phyloP scores from a whole-genome alignment of 1,140 invertebrate species.

The Aphelenchoides besseyi region DNA sequence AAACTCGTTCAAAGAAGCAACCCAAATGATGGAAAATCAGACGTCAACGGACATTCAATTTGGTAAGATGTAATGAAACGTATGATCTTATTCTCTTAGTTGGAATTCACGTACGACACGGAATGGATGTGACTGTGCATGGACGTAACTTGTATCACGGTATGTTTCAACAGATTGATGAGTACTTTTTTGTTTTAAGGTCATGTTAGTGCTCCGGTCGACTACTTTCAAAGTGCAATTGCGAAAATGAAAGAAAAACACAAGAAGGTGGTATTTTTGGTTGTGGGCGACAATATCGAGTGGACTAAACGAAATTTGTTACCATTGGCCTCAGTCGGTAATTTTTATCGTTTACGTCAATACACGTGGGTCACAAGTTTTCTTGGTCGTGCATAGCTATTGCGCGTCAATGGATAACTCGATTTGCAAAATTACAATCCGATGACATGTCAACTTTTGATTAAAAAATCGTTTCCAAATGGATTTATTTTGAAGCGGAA shows the following conservation, averaged over 20 bases:
- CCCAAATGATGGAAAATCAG: neutral
- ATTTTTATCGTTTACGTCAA: neutral
- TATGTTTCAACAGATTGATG: neutral
- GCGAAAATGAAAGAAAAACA: slow-evolving; percentile 10
- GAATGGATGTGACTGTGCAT: slow-evolving; percentile 40
- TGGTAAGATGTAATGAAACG: slow-evolving; percentile 19
- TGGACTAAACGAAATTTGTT: slow-evolving; percentile 37
- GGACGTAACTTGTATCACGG: slow-evolving; percentile 34
- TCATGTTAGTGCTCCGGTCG: slow-evolving; percentile 35
- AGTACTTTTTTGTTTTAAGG: slow-evolving; percentile 10
- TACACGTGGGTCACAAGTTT: no score
- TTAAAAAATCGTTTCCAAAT: no score
- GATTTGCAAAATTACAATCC: no score
- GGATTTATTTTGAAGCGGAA: no score
- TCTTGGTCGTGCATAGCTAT: no score
- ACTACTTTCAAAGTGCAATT: slow-evolving; percentile 38
- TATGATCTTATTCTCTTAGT: slow-evolving; percentile 18
- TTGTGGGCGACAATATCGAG: slow-evolving; percentile 33
- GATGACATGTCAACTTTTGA: no score
- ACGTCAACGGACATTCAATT: slow-evolving; percentile 11
- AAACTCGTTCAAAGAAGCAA: neutral
- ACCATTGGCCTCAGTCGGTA: neutral
- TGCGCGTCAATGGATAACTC: no score
- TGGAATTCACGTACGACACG: slow-evolving; percentile 43
- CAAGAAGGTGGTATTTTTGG: slow-evolving; percentile 33